Evolutionary conservation across 2,888 invertebrate species (phyloP).

Genomic region (Drosophila conformis): DNA sequence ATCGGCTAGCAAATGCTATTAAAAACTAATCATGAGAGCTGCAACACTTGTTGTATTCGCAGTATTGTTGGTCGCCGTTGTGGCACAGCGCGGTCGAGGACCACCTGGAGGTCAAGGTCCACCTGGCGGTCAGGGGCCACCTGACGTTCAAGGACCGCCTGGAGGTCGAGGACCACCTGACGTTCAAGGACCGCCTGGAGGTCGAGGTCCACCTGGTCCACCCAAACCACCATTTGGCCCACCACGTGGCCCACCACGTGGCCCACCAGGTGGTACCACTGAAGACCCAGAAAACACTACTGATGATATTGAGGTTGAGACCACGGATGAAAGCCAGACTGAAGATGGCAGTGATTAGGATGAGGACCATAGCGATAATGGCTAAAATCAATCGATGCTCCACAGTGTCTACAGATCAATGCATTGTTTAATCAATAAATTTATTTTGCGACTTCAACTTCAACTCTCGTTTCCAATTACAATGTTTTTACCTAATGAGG

Average conservation of each 20-base stretch:
- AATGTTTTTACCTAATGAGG: background rate
- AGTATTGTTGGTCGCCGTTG: slow-evolving; percentile 46
- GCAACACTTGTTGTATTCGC: slow-evolving; percentile 54
- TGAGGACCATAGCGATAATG: background rate
- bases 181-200: slow-evolving; percentile 9
- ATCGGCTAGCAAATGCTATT: background rate
- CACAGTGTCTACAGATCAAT: background rate
- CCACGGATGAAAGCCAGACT: slow-evolving; percentile 2
- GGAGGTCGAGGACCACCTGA: slow-evolving; percentile 9
- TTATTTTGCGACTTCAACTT: slow-evolving; percentile 3
- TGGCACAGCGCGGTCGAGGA: slow-evolving; percentile 38
- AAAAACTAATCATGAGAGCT: slow-evolving; percentile 42
- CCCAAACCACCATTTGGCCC: slow-evolving; percentile 8
- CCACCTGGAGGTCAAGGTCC: background rate
- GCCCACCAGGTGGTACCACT: background rate
- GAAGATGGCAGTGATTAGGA: background rate
- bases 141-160: slow-evolving; percentile 5
- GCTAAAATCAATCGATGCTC: background rate
- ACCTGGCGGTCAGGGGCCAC: slow-evolving; percentile 5
- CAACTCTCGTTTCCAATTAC: background rate
- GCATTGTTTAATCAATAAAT: slow-evolving; percentile 4
- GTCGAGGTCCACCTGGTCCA: slow-evolving; percentile 1
- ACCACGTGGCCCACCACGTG: slow-evolving; percentile 19
- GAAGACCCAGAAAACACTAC: background rate
- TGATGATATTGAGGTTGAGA: background rate